Percentiles rank a stretch among this genome's conserved stretches.
phyloP scores from a whole-genome alignment of 92 coral and sea anemone genomes.

The Palythoa heliodiscus region DNA sequence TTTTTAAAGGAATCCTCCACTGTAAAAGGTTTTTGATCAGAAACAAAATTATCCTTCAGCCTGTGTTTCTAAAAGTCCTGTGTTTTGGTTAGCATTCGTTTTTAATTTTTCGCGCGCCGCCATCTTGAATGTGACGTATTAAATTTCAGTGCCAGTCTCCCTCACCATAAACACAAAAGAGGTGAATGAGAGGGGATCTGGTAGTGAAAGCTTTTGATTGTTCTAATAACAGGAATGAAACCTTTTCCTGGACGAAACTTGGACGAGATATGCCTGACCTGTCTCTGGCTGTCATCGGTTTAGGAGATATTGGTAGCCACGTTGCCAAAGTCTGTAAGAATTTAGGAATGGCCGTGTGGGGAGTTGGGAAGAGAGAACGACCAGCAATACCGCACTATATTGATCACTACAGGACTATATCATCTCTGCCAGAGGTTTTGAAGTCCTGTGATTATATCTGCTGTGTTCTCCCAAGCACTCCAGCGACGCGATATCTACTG shows the following conservation, averaged over 20 bases:
- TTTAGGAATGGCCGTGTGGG: conserved; percentile 87
- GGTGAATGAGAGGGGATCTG: no score
- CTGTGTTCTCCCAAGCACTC: conserved; percentile 87
- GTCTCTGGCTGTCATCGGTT: conserved; percentile 83
- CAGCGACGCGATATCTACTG: conserved; percentile 68
- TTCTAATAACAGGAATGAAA: neutral
- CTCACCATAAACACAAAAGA: no score
- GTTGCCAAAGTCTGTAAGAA: conserved; percentile 83
- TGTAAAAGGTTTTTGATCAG: no score
- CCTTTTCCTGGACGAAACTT: neutral
- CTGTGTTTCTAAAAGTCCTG: no score
- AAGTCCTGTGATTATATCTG: conserved; percentile 86
- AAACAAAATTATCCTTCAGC: no score
- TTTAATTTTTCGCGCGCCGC: no score
- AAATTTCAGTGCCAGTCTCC: no score
- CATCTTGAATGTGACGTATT: no score
- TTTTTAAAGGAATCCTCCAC: no score
- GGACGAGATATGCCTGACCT: conserved; percentile 45
- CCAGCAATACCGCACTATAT: conserved; percentile 54
- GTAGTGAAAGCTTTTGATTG: neutral
- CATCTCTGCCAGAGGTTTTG: conserved; percentile 68
- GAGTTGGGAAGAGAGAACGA: conserved; percentile 64
- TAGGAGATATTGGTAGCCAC: conserved; percentile 83
- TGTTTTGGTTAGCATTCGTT: no score
- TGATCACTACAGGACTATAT: conserved; percentile 68